Conservation (phyloP, 2,888 invertebrate species). For the Urechis unicinctus region DNA sequence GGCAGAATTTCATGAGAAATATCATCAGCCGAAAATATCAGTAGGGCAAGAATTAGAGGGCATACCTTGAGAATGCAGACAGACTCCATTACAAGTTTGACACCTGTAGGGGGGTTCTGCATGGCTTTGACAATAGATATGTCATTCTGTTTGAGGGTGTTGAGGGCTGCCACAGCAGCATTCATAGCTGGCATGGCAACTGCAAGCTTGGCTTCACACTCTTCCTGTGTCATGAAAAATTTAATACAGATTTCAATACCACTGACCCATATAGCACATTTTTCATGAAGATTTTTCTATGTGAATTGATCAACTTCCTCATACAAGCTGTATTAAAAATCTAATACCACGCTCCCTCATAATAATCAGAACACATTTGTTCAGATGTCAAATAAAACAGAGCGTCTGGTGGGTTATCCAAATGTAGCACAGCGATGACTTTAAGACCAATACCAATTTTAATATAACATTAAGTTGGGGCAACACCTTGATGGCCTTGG, state of each 20-base stretch:
- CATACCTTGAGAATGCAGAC: slow-evolving; percentile 48
- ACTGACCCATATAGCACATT: too few relatives aligned
- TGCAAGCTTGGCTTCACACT: slow-evolving; percentile 46
- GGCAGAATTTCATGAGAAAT: neutral
- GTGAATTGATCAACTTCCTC: too few relatives aligned
- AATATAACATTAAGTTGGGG: too few relatives aligned
- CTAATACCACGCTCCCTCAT: too few relatives aligned
- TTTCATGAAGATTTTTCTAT: too few relatives aligned
- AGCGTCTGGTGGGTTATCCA: too few relatives aligned
- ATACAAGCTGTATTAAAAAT: too few relatives aligned
- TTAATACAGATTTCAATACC: too few relatives aligned
- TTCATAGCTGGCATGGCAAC: slow-evolving; percentile 49
- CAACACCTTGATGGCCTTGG: slow-evolving; percentile 46
- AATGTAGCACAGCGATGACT: neutral
- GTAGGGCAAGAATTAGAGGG: neutral
- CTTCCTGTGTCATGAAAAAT: slow-evolving; percentile 42
- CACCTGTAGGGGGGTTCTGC: slow-evolving; percentile 45
- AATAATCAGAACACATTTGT: too few relatives aligned
- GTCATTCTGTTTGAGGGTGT: slow-evolving; percentile 49
- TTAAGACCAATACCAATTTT: neutral
- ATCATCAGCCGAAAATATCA: too few relatives aligned
- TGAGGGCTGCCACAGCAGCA: slow-evolving; percentile 44
- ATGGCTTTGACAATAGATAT: slow-evolving; percentile 47
- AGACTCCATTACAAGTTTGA: slow-evolving; percentile 48
- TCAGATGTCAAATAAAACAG: too few relatives aligned